These are phyloP conservation scores for Dasysyrphus tricinctus DNA, from an alignment of 2,888 invertebrate species.

Conservation along the genomic window DNA sequence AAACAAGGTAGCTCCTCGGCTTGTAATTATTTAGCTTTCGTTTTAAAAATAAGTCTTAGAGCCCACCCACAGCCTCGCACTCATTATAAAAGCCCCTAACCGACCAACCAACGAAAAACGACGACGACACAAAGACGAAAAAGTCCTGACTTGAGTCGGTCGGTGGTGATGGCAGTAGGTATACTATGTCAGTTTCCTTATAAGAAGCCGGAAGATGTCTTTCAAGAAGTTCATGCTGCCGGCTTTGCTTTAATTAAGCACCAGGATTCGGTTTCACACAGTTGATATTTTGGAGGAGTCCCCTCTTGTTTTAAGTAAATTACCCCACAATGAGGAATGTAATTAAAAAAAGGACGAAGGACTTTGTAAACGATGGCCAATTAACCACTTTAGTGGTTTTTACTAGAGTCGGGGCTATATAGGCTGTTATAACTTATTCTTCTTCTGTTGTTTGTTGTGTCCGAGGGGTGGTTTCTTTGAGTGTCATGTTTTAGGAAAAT, in stretches of 20 bases:
- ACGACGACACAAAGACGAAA: background rate
- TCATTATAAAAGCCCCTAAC: conserved; percentile 43
- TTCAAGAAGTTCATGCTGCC: conserved; percentile 46
- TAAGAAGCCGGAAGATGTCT: conserved; percentile 49
- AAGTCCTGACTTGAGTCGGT: conserved; percentile 25
- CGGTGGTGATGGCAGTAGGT: conserved; percentile 5
- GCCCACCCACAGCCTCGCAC: conserved; percentile 44
- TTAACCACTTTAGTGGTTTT: conserved; percentile 69
- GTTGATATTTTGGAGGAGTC: conserved; percentile 36
- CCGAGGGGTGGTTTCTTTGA: conserved; percentile 30
- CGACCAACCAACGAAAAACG: background rate
- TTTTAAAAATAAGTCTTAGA: conserved; percentile 40
- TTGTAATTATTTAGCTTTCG: conserved; percentile 62
- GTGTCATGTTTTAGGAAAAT: conserved; percentile 67
- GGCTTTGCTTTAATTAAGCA: conserved; percentile 70
- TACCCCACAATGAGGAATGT: conserved; percentile 67
- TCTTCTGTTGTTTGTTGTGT: background rate
- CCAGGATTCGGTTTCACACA: conserved; percentile 71
- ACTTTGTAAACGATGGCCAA: conserved; percentile 69
- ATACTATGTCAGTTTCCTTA: conserved; percentile 35
- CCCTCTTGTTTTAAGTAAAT: conserved; percentile 70
- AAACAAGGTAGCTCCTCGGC: conserved; percentile 43
- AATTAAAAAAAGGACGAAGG: conserved; percentile 67
- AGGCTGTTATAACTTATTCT: conserved; percentile 13
- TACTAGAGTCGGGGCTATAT: background rate